Conservation (phyloP, 2,888 invertebrate species). For the Temnothorax rugatulus region DNA sequence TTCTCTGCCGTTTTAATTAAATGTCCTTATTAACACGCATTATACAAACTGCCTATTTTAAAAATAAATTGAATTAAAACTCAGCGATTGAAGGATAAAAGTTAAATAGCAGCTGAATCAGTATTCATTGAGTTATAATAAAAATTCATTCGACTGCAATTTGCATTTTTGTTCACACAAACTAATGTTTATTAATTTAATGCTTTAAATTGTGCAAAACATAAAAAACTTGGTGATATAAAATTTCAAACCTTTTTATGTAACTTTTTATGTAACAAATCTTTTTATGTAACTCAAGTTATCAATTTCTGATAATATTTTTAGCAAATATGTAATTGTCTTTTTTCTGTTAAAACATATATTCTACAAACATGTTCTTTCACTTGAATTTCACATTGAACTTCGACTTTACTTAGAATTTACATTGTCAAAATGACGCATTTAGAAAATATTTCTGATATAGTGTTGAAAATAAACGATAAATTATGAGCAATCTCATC, state of each 20-base stretch:
- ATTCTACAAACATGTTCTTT: neutral
- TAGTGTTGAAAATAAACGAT: neutral
- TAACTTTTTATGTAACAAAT: neutral
- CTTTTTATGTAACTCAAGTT: neutral
- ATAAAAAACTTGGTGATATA: neutral
- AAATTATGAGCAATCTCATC: neutral
- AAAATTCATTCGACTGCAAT: neutral
- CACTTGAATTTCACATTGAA: neutral
- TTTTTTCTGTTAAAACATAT: neutral
- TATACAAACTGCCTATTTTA: slow-evolving; percentile 18
- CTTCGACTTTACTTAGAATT: neutral
- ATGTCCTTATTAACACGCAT: slow-evolving; percentile 31
- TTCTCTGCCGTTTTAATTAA: slow-evolving; percentile 39
- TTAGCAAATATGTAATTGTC: neutral
- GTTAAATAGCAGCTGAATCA: neutral
- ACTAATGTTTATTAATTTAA: slow-evolving; percentile 20
- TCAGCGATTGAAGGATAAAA: neutral
- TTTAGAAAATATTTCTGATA: neutral
- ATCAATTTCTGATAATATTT: neutral
- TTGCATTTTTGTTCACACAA: neutral
- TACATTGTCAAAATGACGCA: neutral
- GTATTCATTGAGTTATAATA: neutral
- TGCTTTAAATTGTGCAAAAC: neutral
- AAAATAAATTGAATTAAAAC: slow-evolving; percentile 13
- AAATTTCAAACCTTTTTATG: neutral